These are phyloP conservation scores for Lasioglossum calceatum DNA, from an alignment of 2,888 invertebrate genomes.

Conservation along the genomic window DNA sequence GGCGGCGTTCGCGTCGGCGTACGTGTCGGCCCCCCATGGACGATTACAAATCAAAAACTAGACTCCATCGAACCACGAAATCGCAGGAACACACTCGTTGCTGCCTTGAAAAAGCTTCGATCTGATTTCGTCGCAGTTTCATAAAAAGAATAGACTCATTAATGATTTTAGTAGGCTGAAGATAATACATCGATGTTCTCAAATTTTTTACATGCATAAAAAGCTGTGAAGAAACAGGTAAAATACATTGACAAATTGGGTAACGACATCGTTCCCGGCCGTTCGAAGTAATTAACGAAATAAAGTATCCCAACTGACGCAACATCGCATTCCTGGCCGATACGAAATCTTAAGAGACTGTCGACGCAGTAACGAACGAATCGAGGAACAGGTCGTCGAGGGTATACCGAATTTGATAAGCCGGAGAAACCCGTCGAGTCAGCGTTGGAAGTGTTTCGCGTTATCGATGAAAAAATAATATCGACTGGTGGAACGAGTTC, in stretches of 20 bases:
- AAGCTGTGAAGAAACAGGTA: not conserved
- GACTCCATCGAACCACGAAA: constrained; percentile 32
- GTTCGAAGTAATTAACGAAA: not conserved
- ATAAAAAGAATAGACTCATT: not conserved
- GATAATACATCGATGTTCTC: too few species aligned
- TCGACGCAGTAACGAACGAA: not conserved
- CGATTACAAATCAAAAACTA: constrained; percentile 67
- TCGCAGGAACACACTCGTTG: not conserved
- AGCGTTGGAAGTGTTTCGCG: constrained; percentile 37
- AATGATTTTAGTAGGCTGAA: not conserved
- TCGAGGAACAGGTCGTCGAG: constrained; percentile 17
- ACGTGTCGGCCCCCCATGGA: constrained; percentile 66
- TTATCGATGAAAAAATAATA: constrained; percentile 31
- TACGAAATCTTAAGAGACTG: not conserved
- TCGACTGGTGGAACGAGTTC: constrained; percentile 24
- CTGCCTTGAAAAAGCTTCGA: not conserved
- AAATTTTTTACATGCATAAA: not conserved
- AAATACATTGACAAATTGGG: not conserved
- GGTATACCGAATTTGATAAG: constrained; percentile 51
- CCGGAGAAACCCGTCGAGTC: constrained; percentile 40
- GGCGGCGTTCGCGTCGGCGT: constrained; percentile 36
- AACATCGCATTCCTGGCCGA: not conserved
- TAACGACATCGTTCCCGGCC: not conserved
- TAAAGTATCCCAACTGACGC: not conserved
- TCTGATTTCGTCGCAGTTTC: too few species aligned